These are phyloP conservation scores for Pterocles gutturalis DNA, from an alignment of 2,113 vertebrate species.

Conservation along the genomic window DNA sequence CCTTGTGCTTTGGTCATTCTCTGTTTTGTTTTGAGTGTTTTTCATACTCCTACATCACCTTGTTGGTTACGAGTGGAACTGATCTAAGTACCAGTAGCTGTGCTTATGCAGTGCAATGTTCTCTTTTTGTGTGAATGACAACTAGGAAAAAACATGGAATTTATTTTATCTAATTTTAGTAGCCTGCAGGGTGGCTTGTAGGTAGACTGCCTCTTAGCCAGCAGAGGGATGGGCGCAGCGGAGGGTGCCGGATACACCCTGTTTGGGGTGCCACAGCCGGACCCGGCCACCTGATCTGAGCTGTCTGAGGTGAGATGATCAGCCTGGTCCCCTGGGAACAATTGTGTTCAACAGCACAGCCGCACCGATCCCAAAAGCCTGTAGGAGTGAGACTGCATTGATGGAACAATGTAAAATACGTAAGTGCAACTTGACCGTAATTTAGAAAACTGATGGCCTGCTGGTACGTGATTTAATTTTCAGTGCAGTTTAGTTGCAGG, in stretches of 20 bases:
- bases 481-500: background rate
- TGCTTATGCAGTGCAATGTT: background rate
- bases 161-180: background rate
- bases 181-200: background rate
- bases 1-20: background rate
- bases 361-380: background rate
- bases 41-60: background rate
- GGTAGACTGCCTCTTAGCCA: background rate
- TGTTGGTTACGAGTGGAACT: background rate
- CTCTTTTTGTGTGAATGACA: background rate
- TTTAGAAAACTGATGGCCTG: background rate
- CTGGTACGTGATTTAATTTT: background rate
- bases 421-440: background rate
- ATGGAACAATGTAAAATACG: background rate
- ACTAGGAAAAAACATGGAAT: background rate
- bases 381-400: background rate
- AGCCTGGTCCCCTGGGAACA: background rate
- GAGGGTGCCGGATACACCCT: rapidly evolving
- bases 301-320: background rate
- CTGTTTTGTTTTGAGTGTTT: background rate
- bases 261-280: background rate
- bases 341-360: background rate
- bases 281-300: background rate
- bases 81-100: background rate
- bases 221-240: background rate